Percentiles rank a stretch among this genome's conserved stretches.
Conservation (phyloP, 2,888 invertebrate species). For the Mermis nigrescens region DNA sequence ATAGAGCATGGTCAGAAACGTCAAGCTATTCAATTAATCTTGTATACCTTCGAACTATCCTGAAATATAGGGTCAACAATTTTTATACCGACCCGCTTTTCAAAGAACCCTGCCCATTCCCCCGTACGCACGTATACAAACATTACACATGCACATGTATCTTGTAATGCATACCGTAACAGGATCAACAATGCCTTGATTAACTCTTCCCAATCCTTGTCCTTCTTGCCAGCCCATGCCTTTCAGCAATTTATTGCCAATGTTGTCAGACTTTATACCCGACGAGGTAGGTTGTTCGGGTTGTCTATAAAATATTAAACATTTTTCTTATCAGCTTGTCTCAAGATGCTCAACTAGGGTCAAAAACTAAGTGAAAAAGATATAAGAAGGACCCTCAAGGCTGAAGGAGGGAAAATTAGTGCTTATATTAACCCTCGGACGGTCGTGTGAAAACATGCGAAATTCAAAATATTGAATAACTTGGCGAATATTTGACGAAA, state of each 20-base stretch:
- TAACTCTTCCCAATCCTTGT: slow-evolving; percentile 72
- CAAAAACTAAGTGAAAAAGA: background rate
- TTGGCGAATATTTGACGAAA: no score
- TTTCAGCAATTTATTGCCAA: slow-evolving; percentile 79
- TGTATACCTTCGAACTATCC: no score
- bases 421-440: no score
- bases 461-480: no score
- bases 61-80: no score
- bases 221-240: slow-evolving; percentile 99
- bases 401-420: no score
- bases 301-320: background rate
- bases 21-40: no score
- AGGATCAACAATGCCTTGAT: slow-evolving; percentile 43
- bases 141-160: background rate
- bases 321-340: background rate
- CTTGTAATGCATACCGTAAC: slow-evolving; percentile 14
- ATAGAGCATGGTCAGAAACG: no score
- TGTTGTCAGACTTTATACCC: slow-evolving; percentile 51
- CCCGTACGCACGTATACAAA: background rate
- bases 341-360: background rate
- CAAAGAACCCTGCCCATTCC: no score
- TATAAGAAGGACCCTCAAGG: background rate
- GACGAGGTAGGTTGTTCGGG: slow-evolving; percentile 40
- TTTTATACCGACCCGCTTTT: no score
- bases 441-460: no score